A percentile compares a stretch with the other conserved stretches of the same genome.
These are phyloP conservation scores for Momotus momota DNA, from an alignment of 2,797 vertebrate genomes.

Conservation along the genomic window DNA sequence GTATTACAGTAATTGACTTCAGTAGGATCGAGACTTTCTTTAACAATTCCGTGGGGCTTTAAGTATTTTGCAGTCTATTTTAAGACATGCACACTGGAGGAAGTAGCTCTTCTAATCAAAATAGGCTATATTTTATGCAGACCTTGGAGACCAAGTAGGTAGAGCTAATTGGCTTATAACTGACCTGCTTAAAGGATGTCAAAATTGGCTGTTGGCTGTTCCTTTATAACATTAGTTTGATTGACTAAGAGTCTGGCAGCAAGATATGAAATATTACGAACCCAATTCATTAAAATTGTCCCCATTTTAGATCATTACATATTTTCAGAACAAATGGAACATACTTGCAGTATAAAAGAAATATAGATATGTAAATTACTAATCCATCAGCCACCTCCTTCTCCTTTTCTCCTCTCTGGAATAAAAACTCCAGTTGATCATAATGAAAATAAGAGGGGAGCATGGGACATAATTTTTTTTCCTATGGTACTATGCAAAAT, in stretches of 20 bases:
- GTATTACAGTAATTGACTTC: conserved; percentile 63
- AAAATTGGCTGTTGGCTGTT: conserved; percentile 65
- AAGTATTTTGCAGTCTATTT: conserved; percentile 58
- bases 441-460: background rate
- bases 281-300: conserved; percentile 58
- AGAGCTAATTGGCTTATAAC: conserved; percentile 71
- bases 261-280: conserved; percentile 50
- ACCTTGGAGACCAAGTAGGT: conserved; percentile 59
- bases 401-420: background rate
- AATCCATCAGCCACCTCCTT: background rate
- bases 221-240: conserved; percentile 64
- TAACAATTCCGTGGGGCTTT: conserved; percentile 35
- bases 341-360: conserved; percentile 11
- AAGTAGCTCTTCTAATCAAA: conserved; percentile 64
- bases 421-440: background rate
- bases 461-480: background rate
- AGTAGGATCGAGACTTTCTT: conserved; percentile 19
- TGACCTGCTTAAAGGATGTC: conserved; percentile 69
- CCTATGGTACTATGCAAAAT: background rate
- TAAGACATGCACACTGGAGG: conserved; percentile 26
- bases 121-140: conserved; percentile 70
- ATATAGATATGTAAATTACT: conserved; percentile 16
- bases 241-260: conserved; percentile 54
- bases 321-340: conserved; percentile 57
- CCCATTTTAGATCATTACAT: conserved; percentile 53